Evolutionary conservation across 2,797 vertebrate species (phyloP).

Genomic region (Emys orbicularis): DNA sequence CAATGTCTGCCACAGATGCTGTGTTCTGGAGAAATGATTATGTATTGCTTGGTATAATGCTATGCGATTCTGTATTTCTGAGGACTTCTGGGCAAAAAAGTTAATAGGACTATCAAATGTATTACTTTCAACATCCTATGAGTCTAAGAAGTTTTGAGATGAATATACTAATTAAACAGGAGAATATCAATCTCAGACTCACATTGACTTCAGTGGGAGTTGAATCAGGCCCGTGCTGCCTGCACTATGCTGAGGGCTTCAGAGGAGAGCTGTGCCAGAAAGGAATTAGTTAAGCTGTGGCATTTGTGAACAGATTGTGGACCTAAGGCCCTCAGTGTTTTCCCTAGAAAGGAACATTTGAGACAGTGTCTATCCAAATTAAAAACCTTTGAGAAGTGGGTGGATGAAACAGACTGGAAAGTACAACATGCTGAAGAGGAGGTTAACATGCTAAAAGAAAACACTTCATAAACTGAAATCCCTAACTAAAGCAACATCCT

Average conservation of each 20-base stretch:
- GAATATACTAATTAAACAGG: not conserved
- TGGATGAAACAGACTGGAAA: not conserved
- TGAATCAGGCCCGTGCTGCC: not conserved
- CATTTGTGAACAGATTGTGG: not conserved
- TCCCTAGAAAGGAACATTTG: not conserved
- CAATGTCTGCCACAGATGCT: not conserved
- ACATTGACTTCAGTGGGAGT: not conserved
- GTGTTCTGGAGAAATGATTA: not conserved
- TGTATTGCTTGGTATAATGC: not conserved
- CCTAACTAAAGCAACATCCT: not conserved
- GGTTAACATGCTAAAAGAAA: not conserved
- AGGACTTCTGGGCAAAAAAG: not conserved
- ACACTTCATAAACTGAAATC: not conserved
- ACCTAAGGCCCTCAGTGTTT: not conserved
- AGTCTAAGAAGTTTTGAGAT: conserved; percentile 6
- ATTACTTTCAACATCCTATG: not conserved
- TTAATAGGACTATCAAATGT: not conserved
- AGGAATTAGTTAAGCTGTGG: not conserved
- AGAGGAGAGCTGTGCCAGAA: not conserved
- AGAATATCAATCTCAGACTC: not conserved
- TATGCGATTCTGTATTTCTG: not conserved
- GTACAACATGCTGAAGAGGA: not conserved
- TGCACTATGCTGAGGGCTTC: not conserved
- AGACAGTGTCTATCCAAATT: not conserved
- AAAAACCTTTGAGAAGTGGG: not conserved